phyloP scores from a whole-genome alignment of 2,797 vertebrate genomes.

The Acanthis flammea region DNA sequence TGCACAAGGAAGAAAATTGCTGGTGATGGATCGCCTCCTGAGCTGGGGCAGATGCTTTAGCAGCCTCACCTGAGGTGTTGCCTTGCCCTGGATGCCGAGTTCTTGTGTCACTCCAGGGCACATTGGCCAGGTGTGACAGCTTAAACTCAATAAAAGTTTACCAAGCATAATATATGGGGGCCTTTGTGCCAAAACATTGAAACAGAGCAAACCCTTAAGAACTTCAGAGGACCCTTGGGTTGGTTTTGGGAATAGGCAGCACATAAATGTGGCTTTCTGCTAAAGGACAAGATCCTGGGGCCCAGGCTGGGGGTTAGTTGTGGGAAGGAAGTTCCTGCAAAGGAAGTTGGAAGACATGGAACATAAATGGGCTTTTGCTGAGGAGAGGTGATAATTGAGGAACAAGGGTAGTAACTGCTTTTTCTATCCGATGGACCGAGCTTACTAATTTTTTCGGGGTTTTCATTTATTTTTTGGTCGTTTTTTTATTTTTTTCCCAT shows the following conservation, averaged over 20 bases:
- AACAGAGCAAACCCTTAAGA: not conserved
- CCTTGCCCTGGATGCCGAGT: not conserved
- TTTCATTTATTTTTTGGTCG: not conserved
- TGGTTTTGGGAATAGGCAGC: not conserved
- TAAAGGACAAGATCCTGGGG: not conserved
- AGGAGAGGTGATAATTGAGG: not conserved
- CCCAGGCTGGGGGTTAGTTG: not conserved
- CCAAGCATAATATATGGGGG: fast-evolving
- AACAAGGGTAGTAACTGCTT: not conserved
- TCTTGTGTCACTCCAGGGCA: not conserved
- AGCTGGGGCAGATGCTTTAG: not conserved
- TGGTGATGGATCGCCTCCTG: fast-evolving
- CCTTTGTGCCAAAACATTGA: not conserved
- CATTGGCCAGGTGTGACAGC: fast-evolving
- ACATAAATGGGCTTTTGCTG: not conserved
- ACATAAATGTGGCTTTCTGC: not conserved
- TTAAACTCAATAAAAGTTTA: not conserved
- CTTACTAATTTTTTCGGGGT: not conserved
- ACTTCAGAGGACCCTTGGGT: not conserved
- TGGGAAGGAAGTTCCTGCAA: not conserved
- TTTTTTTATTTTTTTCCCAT: fast-evolving
- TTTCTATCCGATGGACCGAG: not conserved
- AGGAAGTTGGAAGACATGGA: not conserved
- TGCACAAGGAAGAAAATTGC: not conserved
- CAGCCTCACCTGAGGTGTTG: fast-evolving